Evolutionary conservation across 2,797 vertebrate species (phyloP).

Genomic region (Takifugu ocellatus): DNA sequence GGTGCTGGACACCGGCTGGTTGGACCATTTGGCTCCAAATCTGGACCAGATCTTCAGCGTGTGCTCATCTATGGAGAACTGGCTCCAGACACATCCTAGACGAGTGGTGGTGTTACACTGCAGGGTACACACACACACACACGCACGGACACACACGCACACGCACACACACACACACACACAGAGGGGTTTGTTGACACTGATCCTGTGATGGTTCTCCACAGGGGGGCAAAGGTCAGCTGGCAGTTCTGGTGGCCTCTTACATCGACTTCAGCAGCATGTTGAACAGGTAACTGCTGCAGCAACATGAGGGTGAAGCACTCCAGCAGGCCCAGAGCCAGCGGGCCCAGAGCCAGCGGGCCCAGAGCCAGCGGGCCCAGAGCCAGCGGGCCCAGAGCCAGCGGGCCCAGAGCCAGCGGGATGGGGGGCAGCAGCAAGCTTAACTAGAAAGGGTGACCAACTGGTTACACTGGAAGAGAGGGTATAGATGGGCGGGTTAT

Average conservation of each 20-base stretch:
- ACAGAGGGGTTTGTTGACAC: background rate
- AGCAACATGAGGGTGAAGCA: background rate
- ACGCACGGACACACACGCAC: background rate
- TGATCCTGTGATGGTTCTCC: constrained; percentile 12
- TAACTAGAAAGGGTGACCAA: too few relatives aligned
- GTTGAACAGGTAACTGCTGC: constrained; percentile 82
- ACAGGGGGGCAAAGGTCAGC: constrained; percentile 85
- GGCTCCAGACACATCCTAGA: constrained; percentile 81
- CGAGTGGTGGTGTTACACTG: constrained; percentile 89
- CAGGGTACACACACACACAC: constrained; percentile 70
- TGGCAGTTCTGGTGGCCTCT: constrained; percentile 87
- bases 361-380: too few relatives aligned
- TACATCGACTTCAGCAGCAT: constrained; percentile 88
- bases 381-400: too few relatives aligned
- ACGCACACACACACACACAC: too few relatives aligned
- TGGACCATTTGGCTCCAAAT: constrained; percentile 81
- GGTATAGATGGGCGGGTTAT: too few relatives aligned
- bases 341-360: too few relatives aligned
- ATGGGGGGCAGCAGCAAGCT: too few relatives aligned
- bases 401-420: too few relatives aligned
- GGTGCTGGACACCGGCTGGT: constrained; percentile 88
- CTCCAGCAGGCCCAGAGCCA: too few relatives aligned
- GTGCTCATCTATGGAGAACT: constrained; percentile 86
- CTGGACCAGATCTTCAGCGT: constrained; percentile 86
- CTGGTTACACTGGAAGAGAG: too few relatives aligned